Evolutionary conservation across 2,113 vertebrate species (phyloP), one percentile per base, ranked within the genome.

Genomic region (Oceanites oceanicus): DNA sequence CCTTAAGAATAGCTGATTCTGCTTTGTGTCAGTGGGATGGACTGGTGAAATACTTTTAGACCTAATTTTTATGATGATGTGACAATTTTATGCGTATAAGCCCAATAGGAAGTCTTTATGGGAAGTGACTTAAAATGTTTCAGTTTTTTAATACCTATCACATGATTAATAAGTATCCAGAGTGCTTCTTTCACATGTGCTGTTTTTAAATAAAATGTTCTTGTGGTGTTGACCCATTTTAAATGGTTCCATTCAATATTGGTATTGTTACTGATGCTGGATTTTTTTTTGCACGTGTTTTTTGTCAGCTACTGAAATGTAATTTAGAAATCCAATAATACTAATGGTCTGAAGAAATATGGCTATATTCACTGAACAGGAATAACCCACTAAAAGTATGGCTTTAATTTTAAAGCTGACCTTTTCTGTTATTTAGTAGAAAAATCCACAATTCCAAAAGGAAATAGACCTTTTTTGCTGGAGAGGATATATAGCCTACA

Each of bases 351-450:
- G 73, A 90, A 96, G 79, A 97, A 96, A 95, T 91, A 94, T 21
- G 38, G 71, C 90, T 96, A 62, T 62, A 38, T 88, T 87, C 91
- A 82, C 70, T 80, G 26, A 13, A 97, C 78, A 94, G 55, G 66
- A 95, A 63, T 83, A 87, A 89, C 79, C 77, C 71, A 85, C 80
- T 90, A 65, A 91, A 96, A 97, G 97, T 68, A 96, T 94, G 78
- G 53, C 92, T 97, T 97, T 94, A 93, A 97, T 98, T 97, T 97
- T 94, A 74, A 92, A 89, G 77, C 79, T 98, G 96, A 97, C 92
- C 92, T 97, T 97, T 97, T 66, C 71, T 96, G 76, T 88, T 96
- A 59, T 81, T 95, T 96, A 78, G 87, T 86, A 91, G 83, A 90
- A 93, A 95, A 95, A 73, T n/a, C 36, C 59, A 61, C 11, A 20